Conservation (phyloP, 2,797 vertebrate species). For the Clarias platycephalus region DNA sequence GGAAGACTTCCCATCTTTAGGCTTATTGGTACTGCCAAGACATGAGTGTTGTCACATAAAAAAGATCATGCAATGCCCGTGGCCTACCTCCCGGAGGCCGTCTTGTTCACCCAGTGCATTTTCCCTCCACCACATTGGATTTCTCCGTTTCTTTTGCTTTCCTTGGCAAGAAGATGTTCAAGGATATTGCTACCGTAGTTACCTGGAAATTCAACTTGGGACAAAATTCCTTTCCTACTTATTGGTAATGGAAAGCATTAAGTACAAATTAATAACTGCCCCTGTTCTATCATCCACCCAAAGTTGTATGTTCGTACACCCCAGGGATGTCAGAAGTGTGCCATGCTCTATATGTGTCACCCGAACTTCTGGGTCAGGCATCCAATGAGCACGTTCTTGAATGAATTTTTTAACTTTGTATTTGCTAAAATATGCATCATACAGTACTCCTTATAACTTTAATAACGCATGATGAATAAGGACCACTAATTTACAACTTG, state of each 20-base stretch:
- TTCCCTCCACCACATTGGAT: constrained; percentile 36
- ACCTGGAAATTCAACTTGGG: not conserved
- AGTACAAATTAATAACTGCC: constrained; percentile 1
- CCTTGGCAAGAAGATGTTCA: too few relatives aligned
- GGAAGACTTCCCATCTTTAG: constrained; percentile 67
- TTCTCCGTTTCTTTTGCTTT: not conserved
- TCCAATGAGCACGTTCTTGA: not conserved
- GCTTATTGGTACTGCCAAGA: constrained; percentile 18
- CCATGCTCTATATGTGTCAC: constrained; percentile 46
- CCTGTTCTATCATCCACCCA: constrained; percentile 8
- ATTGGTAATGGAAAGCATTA: not conserved
- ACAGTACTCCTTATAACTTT: not conserved
- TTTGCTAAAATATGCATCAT: not conserved
- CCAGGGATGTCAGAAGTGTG: constrained; percentile 37
- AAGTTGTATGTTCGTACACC: constrained; percentile 4
- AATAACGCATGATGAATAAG: not conserved
- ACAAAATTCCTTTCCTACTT: not conserved
- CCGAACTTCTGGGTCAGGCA: constrained; percentile 32
- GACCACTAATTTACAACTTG: too few relatives aligned
- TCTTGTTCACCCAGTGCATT: constrained; percentile 26
- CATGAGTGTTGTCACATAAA: not conserved
- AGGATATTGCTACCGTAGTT: too few relatives aligned
- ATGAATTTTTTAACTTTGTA: constrained; percentile 14
- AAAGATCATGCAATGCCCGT: not conserved
- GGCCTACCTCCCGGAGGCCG: not conserved